These are phyloP conservation scores for Amazona guildingii DNA, from an alignment of 2,113 vertebrate genomes.

Conservation along the genomic window DNA sequence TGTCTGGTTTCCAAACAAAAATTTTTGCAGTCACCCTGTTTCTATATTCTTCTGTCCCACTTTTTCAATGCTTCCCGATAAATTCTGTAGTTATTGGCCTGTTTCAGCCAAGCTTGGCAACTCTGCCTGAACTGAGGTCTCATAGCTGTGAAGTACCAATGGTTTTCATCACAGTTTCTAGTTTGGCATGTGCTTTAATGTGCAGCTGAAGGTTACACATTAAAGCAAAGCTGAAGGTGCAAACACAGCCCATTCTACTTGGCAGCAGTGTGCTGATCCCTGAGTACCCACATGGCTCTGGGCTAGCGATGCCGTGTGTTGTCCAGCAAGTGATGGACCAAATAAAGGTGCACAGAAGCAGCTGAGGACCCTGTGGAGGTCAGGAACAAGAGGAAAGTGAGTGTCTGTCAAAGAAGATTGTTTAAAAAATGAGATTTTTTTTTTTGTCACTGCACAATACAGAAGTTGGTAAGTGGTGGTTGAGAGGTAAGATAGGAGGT, in stretches of 20 bases:
- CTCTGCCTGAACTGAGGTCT: not conserved
- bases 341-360: not conserved
- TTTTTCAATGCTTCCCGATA: not conserved
- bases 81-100: not conserved
- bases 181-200: not conserved
- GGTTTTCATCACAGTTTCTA: not conserved
- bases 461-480: not conserved
- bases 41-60: not conserved
- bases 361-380: not conserved
- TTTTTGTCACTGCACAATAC: not conserved
- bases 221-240: not conserved
- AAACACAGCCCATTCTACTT: not conserved
- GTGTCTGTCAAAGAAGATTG: not conserved
- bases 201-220: not conserved
- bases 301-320: not conserved
- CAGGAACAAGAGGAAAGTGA: not conserved
- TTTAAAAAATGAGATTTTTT: not conserved
- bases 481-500: not conserved
- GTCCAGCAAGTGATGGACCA: not conserved
- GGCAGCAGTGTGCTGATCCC: not conserved
- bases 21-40: not conserved
- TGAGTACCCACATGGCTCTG: accelerated
- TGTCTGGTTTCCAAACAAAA: not conserved
- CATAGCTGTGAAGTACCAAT: not conserved
- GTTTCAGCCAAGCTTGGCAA: not conserved